Evolutionary conservation across 2,113 vertebrate genomes (phyloP).

Genomic region (Hoplias malabaricus): DNA sequence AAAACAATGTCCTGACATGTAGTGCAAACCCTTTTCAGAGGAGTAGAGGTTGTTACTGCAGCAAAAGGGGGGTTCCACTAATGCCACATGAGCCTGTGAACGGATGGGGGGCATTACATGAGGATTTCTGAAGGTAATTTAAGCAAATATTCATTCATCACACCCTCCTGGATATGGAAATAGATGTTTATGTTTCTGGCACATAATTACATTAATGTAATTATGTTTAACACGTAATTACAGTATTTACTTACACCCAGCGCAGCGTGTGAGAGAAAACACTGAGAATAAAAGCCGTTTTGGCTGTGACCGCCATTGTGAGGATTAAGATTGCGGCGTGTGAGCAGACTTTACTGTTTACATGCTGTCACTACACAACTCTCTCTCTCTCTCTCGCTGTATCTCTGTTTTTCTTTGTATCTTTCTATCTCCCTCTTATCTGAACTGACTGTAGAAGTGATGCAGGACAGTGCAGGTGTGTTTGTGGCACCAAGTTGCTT

Average conservation of each 20-base stretch:
- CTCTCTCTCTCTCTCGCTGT: neutral
- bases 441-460: neutral
- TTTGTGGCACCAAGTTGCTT: too few species aligned
- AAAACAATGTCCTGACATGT: neutral
- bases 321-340: neutral
- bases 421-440: neutral
- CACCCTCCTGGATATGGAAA: neutral
- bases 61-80: neutral
- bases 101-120: neutral
- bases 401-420: too few species aligned
- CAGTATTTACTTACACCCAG: neutral
- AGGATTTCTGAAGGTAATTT: neutral
- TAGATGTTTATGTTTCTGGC: conserved; percentile 1
- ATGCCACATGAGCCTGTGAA: neutral
- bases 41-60: neutral
- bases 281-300: neutral
- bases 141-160: neutral
- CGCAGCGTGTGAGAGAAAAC: neutral
- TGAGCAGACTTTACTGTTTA: neutral
- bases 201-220: neutral
- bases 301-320: neutral
- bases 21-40: neutral
- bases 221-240: neutral
- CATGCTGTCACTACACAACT: neutral
- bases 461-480: neutral